A percentile compares a stretch with the other conserved stretches of the same genome.
Evolutionary conservation across 2,797 vertebrate genomes (phyloP).

Genomic region (Crocodylus rhombifer): DNA sequence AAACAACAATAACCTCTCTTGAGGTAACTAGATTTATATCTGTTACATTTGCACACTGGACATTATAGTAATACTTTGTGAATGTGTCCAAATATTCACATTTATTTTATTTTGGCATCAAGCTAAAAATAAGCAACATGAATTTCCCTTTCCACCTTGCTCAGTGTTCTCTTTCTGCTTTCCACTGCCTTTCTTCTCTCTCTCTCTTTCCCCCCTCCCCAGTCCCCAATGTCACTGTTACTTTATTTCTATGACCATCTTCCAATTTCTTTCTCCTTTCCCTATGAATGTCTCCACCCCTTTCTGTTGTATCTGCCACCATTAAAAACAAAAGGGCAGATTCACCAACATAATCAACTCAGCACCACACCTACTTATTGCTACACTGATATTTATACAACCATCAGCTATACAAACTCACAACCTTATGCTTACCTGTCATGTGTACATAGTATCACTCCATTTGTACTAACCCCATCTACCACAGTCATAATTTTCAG

Average conservation of each 20-base stretch:
- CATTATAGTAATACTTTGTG: fast-evolving
- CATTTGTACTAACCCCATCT: too few relatives aligned
- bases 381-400: background rate
- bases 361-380: background rate
- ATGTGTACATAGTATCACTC: too few relatives aligned
- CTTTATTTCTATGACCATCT: too few relatives aligned
- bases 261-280: background rate
- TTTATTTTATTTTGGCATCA: background rate
- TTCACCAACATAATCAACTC: background rate
- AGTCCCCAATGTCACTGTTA: too few relatives aligned
- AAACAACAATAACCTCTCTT: background rate
- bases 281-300: background rate
- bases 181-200: background rate
- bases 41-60: background rate
- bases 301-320: background rate
- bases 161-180: background rate
- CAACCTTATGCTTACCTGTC: too few relatives aligned
- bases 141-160: background rate
- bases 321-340: too few relatives aligned
- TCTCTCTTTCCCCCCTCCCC: fast-evolving
- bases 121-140: background rate
- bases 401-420: too few relatives aligned
- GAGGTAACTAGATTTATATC: background rate
- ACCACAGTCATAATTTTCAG: too few relatives aligned
- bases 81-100: background rate